Base-by-base conservation (phyloP, 2,113 vertebrate species). In the Plotosus lineatus region DNA sequence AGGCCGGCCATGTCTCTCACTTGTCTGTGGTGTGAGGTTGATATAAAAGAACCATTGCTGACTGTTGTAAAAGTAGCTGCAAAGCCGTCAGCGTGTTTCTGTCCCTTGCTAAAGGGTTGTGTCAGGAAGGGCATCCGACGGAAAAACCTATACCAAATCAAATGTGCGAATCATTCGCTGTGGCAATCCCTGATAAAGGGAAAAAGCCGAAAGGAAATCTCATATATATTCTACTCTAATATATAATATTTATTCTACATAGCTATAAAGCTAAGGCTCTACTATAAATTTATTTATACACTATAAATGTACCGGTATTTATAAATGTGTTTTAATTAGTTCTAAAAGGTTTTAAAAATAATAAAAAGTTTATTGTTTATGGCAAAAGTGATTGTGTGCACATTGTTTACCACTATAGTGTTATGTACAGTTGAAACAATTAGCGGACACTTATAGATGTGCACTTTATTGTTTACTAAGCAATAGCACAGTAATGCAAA, bases 291-390 rank as follows among this genome's bases (percentile, higher is more conserved):
- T 14, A 66, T 78, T n/a, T 50, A 33, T 51, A 21, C 3, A 12
- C 38, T 6, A 31, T 8, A 60, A 78, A 53, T 21, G 3, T 38
- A 3, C 19, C 14, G 71, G 40, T 6, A 23, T 60, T n/a, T n/a
- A n/a, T n/a, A n/a, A n/a, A n/a, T n/a, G n/a, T n/a, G n/a, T n/a
- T 76, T 40, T 60, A 44, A 50, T 48, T 33, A 48, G 76, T 55
- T 31, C 28, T 61, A 55, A 63, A 38, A 15, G 26, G 28, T 15
- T 68, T 58, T 51, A n/a, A n/a, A n/a, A n/a, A n/a, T n/a, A n/a
- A n/a, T n/a, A n/a, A n/a, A n/a, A n/a, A n/a, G n/a, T 31, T 55
- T 75, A 60, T 60, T 75, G 33, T 36, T 56, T 83, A 46, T 58
- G 19, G 78, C 36, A 46, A 21, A 48, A 51, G 19, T 56, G 74